Evolutionary conservation across 2,888 invertebrate genomes (phyloP), one percentile per base, ranked within the genome.

Genomic region (Ferdinandea cuprea): DNA sequence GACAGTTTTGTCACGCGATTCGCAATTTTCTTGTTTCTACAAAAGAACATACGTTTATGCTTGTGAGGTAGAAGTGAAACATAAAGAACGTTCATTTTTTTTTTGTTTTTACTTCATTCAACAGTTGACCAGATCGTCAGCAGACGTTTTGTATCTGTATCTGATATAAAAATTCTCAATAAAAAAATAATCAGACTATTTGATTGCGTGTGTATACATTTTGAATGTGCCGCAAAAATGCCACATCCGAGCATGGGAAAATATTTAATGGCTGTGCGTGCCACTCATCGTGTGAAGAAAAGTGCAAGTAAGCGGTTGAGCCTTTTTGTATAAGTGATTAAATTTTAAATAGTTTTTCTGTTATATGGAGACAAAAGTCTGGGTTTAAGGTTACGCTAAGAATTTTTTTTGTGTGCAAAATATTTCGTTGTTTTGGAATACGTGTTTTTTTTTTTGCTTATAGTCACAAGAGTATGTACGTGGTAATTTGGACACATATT

Each of bases 181-280:
- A 30, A 19, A 44, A 78, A 72, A 4, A 5, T 58, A 32, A 44
- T 44, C 59, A 48, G 42, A 48, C 46, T 56, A 71, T 61, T 19
- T 32, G 19, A 25, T 37, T 71, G 63, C 56, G 71, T 63, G 40
- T 72, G 13, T n/a, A 59, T 46, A 37, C 7, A 50, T 25, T 19
- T 42, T 42, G 50, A 35, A 19, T 5, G 44, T 42, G 44, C 9
- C 37, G 48, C 46, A 19, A 54, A 52, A 74, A 78, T 87, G 68
- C 85, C 87, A 25, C 88, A 87, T 56, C 88, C 87, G 40, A 88
- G 86, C 65, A 77, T 89, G 65, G 76, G 86, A 6, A 88, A 89
- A 79, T 89, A 88, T 86, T 86, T 89, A 81, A 89, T 89, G 88
- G 86, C 86, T 46, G 89, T 89, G 71, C 88, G 89, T 80, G 79